Evolutionary conservation across 2,113 vertebrate species (phyloP), one percentile per base, ranked within the genome.

Genomic region (Abramis brama): DNA sequence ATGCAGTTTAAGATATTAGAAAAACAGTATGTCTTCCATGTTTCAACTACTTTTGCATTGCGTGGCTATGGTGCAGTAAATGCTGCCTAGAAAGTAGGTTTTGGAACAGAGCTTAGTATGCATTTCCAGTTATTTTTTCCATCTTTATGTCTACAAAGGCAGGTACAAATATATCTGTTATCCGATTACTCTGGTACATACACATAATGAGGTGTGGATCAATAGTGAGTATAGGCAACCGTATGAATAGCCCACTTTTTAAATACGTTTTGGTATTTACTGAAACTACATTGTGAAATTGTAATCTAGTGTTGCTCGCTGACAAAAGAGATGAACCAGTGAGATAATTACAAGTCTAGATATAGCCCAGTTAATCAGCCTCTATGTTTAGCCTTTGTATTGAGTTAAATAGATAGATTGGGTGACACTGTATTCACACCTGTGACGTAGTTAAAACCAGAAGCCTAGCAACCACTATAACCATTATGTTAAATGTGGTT

Each of bases 381-480:
- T 80, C 79, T 64, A 64, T 45, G 13, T 64, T 80, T 64, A 80
- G 59, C 12, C 45, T 45, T 66, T 27, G n/a, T 21, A 27, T 17
- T 27, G 23, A 27, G 23, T 17, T 27, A 15, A 50, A 75, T 50
- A 47, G 71, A 75, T 75, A 27, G n/a, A n/a, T 47, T 27, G n/a
- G 73, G 6, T 50, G 73, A 27, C 12, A 27, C n/a, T 27, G n/a
- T 47, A 50, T 27, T 50, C 6, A 50, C 6, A 13, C 39, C 5
- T 13, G 39, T n/a, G 13, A 50, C n/a, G 2, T 74, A 15, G 43
- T 47, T n/a, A 64, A 80, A 80, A 10, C 13, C 39, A 27, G 13
- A 25, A 64, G 78, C 78, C n/a, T 64, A 45, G 78, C n/a, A 77
- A 33, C 73, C 75, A 68, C 33, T 68, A 27, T 64, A 50, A 75